Conservation (phyloP, 2,888 invertebrate genomes). For the Dinocampus coccinellae region DNA sequence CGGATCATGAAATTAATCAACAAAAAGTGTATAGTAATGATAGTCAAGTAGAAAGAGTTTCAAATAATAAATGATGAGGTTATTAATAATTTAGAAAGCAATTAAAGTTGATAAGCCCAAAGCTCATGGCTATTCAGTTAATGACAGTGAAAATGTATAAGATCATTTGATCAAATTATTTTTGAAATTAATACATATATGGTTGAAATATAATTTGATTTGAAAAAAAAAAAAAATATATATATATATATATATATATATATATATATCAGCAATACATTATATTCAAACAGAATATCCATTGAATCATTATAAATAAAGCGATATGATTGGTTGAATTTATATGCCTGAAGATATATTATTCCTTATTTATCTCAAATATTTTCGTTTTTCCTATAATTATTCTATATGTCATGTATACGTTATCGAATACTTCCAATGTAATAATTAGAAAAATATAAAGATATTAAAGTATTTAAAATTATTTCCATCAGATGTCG, state of each 20-base stretch:
- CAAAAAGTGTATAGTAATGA: not conserved
- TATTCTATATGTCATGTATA: too few relatives aligned
- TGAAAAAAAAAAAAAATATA: not conserved
- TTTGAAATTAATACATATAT: not conserved
- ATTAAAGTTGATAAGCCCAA: not conserved
- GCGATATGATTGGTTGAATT: too few relatives aligned
- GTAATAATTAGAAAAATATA: too few relatives aligned
- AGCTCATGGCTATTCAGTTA: not conserved
- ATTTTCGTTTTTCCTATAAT: too few relatives aligned
- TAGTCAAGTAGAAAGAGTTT: conserved; percentile 5
- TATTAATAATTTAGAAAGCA: not conserved
- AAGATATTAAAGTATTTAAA: not conserved
- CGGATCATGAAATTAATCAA: not conserved
- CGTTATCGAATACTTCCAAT: too few relatives aligned
- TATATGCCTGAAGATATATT: too few relatives aligned
- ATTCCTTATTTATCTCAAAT: too few relatives aligned
- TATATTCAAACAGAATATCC: too few relatives aligned
- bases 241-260: too few relatives aligned
- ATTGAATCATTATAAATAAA: too few relatives aligned
- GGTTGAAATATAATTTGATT: not conserved
- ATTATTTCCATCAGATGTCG: not conserved
- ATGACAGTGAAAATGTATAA: not conserved
- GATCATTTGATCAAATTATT: not conserved
- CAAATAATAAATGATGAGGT: not conserved
- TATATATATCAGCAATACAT: too few relatives aligned